Evolutionary conservation across 1,140 invertebrate species (phyloP).

Genomic region (Trachymyrmex cornetzi): DNA sequence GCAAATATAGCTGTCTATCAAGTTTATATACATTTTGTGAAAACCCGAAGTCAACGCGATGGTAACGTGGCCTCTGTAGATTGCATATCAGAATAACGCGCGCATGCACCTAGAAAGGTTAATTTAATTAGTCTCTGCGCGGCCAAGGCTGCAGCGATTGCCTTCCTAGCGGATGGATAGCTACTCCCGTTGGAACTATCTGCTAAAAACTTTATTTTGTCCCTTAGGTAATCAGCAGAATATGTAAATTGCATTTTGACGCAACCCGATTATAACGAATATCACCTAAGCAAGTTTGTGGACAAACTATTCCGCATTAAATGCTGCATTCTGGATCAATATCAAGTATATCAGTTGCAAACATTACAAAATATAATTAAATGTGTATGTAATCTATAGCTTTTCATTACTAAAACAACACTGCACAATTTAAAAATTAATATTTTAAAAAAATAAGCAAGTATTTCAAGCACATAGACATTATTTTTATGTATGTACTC

Average conservation of each 20-base stretch:
- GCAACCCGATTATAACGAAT: conserved; percentile 56
- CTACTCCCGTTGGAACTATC: conserved; percentile 40
- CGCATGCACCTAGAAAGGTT: conserved; percentile 54
- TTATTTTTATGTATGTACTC: not conserved
- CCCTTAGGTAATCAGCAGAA: conserved; percentile 55
- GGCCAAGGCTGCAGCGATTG: conserved; percentile 30
- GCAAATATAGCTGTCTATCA: conserved; percentile 39
- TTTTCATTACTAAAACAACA: not conserved
- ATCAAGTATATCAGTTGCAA: not conserved
- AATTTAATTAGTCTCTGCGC: conserved; percentile 68
- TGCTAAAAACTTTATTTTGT: conserved; percentile 47
- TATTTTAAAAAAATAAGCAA: not conserved
- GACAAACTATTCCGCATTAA: conserved; percentile 32
- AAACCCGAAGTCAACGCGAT: conserved; percentile 40
- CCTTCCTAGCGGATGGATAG: conserved; percentile 49
- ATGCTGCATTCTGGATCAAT: conserved; percentile 35
- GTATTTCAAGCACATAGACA: not conserved
- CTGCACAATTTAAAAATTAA: conserved; percentile 12
- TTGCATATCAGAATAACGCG: conserved; percentile 59
- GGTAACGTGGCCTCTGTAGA: conserved; percentile 35
- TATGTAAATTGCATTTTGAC: conserved; percentile 64
- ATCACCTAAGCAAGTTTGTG: conserved; percentile 37
- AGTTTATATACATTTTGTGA: conserved; percentile 16
- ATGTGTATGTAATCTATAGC: not conserved
- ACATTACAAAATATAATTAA: not conserved